These are phyloP conservation scores for Oeneis ivallda DNA, from an alignment of 2,888 invertebrate species.

Conservation along the genomic window DNA sequence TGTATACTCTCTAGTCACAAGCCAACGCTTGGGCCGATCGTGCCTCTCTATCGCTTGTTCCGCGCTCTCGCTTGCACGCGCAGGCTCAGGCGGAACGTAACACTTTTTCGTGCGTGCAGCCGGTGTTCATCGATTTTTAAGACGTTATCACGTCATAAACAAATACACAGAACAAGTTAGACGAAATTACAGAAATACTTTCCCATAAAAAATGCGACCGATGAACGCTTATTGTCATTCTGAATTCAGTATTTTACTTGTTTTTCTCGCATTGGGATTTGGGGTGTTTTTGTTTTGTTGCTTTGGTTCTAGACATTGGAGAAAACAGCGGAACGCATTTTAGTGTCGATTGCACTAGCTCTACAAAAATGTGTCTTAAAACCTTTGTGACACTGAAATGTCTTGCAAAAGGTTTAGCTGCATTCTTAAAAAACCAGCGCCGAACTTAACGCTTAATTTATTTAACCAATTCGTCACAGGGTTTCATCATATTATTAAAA, in stretches of 20 bases:
- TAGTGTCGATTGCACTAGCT: background rate
- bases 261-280: background rate
- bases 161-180: background rate
- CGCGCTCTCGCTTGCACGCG: too few species aligned
- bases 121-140: too few species aligned
- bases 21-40: too few species aligned
- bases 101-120: too few species aligned
- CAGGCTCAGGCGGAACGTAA: too few species aligned
- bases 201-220: slow-evolving; percentile 19
- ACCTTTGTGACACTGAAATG: background rate
- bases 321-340: slow-evolving; percentile 9
- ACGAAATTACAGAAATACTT: slow-evolving; percentile 3
- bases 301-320: slow-evolving; percentile 4
- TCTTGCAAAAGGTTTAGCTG: background rate
- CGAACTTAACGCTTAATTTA: too few species aligned
- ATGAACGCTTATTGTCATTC: slow-evolving; percentile 12
- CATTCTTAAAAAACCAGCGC: too few species aligned
- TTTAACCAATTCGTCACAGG: background rate
- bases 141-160: too few species aligned
- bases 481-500: background rate
- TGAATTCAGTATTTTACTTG: slow-evolving; percentile 15
- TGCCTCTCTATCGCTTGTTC: too few species aligned
- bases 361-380: background rate
- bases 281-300: slow-evolving; percentile 4
- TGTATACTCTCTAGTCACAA: too few species aligned